Base-by-base conservation (phyloP, 2,888 invertebrate species). In the Petrophora chlorosata region DNA sequence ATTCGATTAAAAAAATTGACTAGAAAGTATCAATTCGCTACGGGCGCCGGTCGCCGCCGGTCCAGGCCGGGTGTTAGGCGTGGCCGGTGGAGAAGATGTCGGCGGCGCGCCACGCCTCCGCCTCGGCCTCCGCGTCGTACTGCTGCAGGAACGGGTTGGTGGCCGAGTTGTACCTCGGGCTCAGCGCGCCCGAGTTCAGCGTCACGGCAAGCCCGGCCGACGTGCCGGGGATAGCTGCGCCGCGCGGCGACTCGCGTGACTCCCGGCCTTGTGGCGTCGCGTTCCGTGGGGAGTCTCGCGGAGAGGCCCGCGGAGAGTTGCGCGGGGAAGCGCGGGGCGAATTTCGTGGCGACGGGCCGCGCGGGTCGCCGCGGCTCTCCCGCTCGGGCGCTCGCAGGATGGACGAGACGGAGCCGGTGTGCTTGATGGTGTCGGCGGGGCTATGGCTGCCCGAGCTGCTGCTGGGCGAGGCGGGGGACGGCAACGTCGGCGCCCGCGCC, bases 401-500 rank as follows among this genome's bases (percentile, higher is more conserved):
- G 15, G 90, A 90, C 39, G 85, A 86, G 49, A 89, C 87, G 42
- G 91, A 91, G 60, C 90, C 87, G 56, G 85, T 88, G 81, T 94
- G 93, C 77, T 94, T 94, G 79, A 94, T 93, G 58, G 94, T 94
- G 72, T 94, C 95, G 66, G 95, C 95, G 66, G 95, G 95, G 72
- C 94, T 94, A 78, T 94, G 95, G 66, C 94, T 94, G 77, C 95
- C 95, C 74, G 95, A 95, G 91, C 95, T 94, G 92, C 93, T 95
- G 93, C 95, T 95, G 93, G 95, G 95, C 80, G 96, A 95, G 92
- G 95, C 95, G 92, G 95, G 96, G 75, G 95, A 94, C 76, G 94
- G 84, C 29, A 84, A 82, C 4, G 40, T 40, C 51, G 51, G 40
- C 33, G 42, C 26, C 41, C 23, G 53, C 50, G 47, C 47, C 53